phyloP scores from a whole-genome alignment of 1,140 invertebrate species.

The Drosophila arizonae region DNA sequence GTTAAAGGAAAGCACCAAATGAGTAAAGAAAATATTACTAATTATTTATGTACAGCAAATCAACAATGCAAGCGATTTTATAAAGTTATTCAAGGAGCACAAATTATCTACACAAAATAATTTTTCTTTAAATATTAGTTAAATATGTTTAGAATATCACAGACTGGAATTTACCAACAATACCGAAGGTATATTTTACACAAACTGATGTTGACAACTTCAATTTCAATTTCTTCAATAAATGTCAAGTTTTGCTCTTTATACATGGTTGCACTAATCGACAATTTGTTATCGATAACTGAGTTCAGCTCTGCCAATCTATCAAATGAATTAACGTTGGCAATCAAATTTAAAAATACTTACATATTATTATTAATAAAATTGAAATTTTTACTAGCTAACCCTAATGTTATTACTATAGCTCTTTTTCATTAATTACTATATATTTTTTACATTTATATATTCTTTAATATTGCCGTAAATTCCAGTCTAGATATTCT shows the following conservation, averaged over 20 bases:
- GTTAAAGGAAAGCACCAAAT: slow-evolving; percentile 1
- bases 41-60: slow-evolving; percentile 4
- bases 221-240: neutral
- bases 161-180: slow-evolving; percentile 5
- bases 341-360: no score
- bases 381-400: no score
- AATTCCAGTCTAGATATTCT: slow-evolving; percentile 8
- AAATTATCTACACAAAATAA: slow-evolving; percentile 15
- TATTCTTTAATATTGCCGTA: neutral
- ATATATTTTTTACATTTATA: no score
- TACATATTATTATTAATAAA: no score
- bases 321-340: no score
- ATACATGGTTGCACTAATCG: neutral
- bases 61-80: slow-evolving; percentile 33
- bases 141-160: neutral
- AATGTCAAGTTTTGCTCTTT: neutral
- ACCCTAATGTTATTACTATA: no score
- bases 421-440: no score
- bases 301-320: neutral
- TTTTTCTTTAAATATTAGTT: slow-evolving; percentile 5
- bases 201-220: neutral
- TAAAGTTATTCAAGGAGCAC: slow-evolving; percentile 5
- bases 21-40: slow-evolving; percentile 3
- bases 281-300: neutral
- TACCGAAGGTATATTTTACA: neutral